Percentiles rank a stretch among this genome's conserved stretches.
Conservation (phyloP, 2,797 vertebrate genomes). For the Luscinia megarhynchos region DNA sequence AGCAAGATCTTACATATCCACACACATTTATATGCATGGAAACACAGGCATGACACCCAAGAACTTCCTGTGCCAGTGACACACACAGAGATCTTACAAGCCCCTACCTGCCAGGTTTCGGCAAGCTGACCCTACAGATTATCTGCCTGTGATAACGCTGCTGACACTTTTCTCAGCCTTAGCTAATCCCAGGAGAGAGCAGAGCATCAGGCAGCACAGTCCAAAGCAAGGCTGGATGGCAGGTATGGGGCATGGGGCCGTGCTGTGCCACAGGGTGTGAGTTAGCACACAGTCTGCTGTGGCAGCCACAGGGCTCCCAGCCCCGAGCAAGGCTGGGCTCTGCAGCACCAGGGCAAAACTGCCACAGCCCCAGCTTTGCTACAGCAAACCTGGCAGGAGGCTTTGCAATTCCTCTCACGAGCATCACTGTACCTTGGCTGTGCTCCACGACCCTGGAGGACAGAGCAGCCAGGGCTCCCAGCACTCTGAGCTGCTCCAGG, state of each 20-base stretch:
- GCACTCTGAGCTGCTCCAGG: not conserved
- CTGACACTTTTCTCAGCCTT: not conserved
- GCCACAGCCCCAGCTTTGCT: not conserved
- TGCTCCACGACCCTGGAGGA: conserved; percentile 44
- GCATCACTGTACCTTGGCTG: conserved; percentile 43
- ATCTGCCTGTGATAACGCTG: not conserved
- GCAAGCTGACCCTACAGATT: rapidly evolving
- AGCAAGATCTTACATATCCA: not conserved
- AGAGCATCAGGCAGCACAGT: not conserved
- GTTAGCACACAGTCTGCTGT: not conserved
- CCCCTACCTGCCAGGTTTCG: rapidly evolving
- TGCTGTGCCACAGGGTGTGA: not conserved
- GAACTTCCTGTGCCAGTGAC: not conserved
- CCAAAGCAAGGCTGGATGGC: not conserved
- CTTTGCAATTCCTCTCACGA: conserved; percentile 43
- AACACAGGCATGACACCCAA: not conserved
- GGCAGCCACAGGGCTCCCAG: not conserved
- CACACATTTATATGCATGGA: not conserved
- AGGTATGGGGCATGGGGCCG: rapidly evolving
- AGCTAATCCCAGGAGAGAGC: not conserved
- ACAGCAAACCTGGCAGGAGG: not conserved
- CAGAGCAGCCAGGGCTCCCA: conserved; percentile 3
- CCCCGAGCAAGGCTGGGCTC: not conserved
- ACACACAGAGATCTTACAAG: not conserved
- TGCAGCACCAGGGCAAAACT: not conserved